Conservation (phyloP, 2,888 invertebrate species). For the Monochamus alternatus region DNA sequence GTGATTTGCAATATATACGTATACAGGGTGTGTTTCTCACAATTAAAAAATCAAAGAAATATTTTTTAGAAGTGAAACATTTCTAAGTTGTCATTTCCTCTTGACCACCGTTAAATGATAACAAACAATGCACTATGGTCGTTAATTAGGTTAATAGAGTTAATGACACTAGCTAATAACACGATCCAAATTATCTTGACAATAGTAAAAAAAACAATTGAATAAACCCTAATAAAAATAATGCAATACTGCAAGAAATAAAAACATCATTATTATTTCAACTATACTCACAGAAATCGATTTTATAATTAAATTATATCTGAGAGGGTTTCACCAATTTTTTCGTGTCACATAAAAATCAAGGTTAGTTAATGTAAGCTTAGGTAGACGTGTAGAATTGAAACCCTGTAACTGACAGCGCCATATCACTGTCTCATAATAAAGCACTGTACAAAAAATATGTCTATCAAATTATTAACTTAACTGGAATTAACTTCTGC, state of each 20-base stretch:
- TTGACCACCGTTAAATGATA: not conserved
- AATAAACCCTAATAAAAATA: too few species aligned
- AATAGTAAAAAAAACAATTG: not conserved
- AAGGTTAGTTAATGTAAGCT: constrained; percentile 17
- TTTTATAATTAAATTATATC: constrained; percentile 4
- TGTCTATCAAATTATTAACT: too few species aligned
- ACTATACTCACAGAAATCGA: constrained; percentile 7
- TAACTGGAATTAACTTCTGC: too few species aligned
- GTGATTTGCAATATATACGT: not conserved
- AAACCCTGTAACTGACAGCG: too few species aligned
- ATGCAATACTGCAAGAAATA: too few species aligned
- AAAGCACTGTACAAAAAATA: not conserved
- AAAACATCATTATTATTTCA: too few species aligned
- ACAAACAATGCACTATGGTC: not conserved
- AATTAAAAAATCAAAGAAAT: too few species aligned
- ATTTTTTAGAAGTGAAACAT: too few species aligned
- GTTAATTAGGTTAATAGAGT: not conserved
- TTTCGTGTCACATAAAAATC: constrained; percentile 8
- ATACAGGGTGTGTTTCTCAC: not conserved
- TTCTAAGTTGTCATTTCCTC: too few species aligned
- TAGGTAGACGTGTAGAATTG: not conserved
- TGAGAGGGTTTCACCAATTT: constrained; percentile 10
- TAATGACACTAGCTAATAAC: not conserved
- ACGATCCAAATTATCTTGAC: not conserved
- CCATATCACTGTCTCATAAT: not conserved